Percentiles rank a stretch among this genome's conserved stretches.
Evolutionary conservation across 2,113 vertebrate genomes (phyloP).

Genomic region (Lophius piscatorius): DNA sequence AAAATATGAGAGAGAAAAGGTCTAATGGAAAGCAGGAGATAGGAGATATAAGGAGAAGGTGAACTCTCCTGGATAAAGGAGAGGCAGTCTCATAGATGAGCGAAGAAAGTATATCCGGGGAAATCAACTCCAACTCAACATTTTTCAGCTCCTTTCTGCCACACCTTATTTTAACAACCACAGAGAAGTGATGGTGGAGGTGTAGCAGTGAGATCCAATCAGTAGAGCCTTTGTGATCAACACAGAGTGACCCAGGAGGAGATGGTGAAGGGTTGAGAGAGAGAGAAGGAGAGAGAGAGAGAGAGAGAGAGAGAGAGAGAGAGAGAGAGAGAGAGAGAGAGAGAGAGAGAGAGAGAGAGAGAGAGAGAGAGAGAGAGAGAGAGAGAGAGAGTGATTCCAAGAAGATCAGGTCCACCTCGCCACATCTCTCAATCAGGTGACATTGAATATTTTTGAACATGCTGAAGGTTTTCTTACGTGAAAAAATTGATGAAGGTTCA

Average conservation of each 20-base stretch:
- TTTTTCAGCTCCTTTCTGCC: too few species aligned
- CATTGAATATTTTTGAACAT: constrained; percentile 31
- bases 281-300: constrained; percentile 1
- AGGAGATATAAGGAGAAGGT: constrained; percentile 3
- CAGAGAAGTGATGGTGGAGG: constrained; percentile 54
- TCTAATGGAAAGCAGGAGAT: constrained; percentile 30
- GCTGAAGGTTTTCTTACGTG: background rate
- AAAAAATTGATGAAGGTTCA: too few species aligned
- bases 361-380: too few species aligned
- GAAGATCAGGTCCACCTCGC: constrained; percentile 1
- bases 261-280: background rate
- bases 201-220: constrained; percentile 54
- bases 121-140: background rate
- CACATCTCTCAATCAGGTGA: constrained; percentile 6
- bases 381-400: constrained; percentile 26
- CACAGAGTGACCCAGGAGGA: constrained; percentile 18
- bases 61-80: background rate
- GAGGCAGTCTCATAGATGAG: constrained; percentile 1
- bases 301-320: too few species aligned
- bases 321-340: too few species aligned
- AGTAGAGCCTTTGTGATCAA: constrained; percentile 33
- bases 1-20: constrained; percentile 54
- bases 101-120: constrained; percentile 13
- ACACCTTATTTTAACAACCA: constrained; percentile 48
- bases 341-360: too few species aligned